phyloP scores from a whole-genome alignment of 1,140 invertebrate species.

The Microvelia longipes region DNA sequence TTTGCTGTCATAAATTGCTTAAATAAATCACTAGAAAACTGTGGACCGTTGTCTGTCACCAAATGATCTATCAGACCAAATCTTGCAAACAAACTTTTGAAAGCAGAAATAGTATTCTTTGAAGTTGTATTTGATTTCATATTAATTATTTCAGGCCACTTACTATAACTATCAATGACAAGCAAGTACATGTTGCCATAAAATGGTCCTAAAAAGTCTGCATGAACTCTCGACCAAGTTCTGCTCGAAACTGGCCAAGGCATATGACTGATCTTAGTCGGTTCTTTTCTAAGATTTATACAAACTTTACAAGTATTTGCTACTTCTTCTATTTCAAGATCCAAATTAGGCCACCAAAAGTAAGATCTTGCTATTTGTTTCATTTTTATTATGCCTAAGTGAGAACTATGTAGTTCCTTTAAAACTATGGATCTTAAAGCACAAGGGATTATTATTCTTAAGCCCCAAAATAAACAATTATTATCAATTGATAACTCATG shows the following conservation, averaged over 20 bases:
- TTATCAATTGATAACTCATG: not conserved
- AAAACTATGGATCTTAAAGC: not conserved
- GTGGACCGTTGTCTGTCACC: not conserved
- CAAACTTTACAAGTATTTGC: not conserved
- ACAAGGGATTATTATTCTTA: not conserved
- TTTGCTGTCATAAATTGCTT: no score
- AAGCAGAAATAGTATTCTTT: not conserved
- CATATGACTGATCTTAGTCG: no score
- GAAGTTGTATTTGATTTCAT: no score
- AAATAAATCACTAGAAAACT: not conserved
- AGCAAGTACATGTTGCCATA: no score
- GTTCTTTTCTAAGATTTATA: not conserved
- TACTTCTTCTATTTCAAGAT: not conserved
- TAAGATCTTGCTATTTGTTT: not conserved
- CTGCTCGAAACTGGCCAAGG: no score
- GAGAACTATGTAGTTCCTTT: not conserved
- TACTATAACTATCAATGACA: no score
- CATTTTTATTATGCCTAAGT: not conserved
- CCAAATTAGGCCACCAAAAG: not conserved
- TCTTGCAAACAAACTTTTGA: not conserved
- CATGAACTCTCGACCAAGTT: no score
- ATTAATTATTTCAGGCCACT: no score
- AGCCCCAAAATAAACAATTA: not conserved
- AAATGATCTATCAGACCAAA: not conserved
- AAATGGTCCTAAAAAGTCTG: no score